Conservation (phyloP, 2,888 invertebrate genomes). For the Chrysopilus asiliformis region DNA sequence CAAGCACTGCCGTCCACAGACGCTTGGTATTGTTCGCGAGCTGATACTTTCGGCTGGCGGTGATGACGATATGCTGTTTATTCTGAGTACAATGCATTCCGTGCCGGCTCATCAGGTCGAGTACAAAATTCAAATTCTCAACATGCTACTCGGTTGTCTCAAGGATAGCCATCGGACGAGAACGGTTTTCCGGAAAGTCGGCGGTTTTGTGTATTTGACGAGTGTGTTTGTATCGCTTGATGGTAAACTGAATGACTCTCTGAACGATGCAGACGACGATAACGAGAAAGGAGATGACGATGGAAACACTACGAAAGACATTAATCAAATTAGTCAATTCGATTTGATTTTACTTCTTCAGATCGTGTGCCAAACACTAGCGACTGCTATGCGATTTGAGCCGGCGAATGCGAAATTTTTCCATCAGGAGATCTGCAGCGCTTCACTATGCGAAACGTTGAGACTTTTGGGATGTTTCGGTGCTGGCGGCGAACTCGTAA, state of each 20-base stretch:
- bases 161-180: slow-evolving; percentile 93
- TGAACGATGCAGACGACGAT: slow-evolving; percentile 23
- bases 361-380: slow-evolving; percentile 86
- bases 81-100: slow-evolving; percentile 84
- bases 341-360: slow-evolving; percentile 68
- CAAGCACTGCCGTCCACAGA: slow-evolving; percentile 66
- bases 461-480: slow-evolving; percentile 84
- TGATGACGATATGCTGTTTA: slow-evolving; percentile 90
- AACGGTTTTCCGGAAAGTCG: slow-evolving; percentile 93
- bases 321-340: slow-evolving; percentile 28
- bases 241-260: slow-evolving; percentile 50
- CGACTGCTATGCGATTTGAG: slow-evolving; percentile 97
- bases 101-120: slow-evolving; percentile 66
- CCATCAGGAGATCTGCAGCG: slow-evolving; percentile 89
- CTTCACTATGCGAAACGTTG: slow-evolving; percentile 86
- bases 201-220: slow-evolving; percentile 95
- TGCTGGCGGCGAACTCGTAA: slow-evolving; percentile 38
- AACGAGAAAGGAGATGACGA: slow-evolving; percentile 28
- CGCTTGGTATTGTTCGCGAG: slow-evolving; percentile 77
- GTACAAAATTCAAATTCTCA: slow-evolving; percentile 81
- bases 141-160: slow-evolving; percentile 74
- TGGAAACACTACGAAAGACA: no score
- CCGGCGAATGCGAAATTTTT: slow-evolving; percentile 98
- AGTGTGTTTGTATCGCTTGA: slow-evolving; percentile 89
- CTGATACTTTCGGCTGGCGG: slow-evolving; percentile 81